A percentile compares a stretch with the other conserved stretches of the same genome.
Evolutionary conservation across 2,113 vertebrate species (phyloP).

Genomic region (Percopsis transmontana): DNA sequence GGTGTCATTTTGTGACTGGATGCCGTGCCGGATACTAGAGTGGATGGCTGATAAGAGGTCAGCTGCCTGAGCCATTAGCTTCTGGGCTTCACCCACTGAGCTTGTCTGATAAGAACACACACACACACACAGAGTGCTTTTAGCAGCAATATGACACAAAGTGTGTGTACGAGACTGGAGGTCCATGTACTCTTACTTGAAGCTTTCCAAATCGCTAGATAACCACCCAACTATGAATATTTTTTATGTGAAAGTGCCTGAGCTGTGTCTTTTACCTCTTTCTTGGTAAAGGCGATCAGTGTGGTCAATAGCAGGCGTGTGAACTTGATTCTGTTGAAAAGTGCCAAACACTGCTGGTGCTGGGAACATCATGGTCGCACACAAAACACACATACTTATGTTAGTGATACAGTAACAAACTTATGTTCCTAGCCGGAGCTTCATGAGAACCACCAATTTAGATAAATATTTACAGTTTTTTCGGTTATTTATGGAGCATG

Average conservation of each 20-base stretch:
- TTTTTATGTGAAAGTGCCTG: background rate
- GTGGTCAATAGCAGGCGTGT: constrained; percentile 89
- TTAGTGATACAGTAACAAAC: background rate
- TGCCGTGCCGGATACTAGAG: constrained; percentile 92
- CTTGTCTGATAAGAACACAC: constrained; percentile 82
- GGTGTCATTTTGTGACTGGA: constrained; percentile 97
- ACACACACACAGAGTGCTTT: background rate
- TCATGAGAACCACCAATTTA: no score
- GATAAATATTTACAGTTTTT: no score
- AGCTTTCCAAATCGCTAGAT: background rate
- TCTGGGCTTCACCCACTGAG: constrained; percentile 95
- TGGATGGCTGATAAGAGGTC: constrained; percentile 93
- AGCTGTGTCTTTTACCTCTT: constrained; percentile 80
- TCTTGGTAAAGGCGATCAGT: constrained; percentile 93
- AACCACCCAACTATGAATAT: background rate
- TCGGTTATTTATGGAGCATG: no score
- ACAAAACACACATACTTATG: background rate
- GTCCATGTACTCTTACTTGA: background rate
- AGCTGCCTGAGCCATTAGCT: constrained; percentile 91
- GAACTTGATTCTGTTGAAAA: constrained; percentile 95
- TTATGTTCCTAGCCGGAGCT: no score
- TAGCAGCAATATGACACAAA: background rate
- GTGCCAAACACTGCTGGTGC: constrained; percentile 92
- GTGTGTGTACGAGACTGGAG: no score
- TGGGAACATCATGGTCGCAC: constrained; percentile 41